Conservation (phyloP, 1,140 invertebrate species). For the Telenomus remus region DNA sequence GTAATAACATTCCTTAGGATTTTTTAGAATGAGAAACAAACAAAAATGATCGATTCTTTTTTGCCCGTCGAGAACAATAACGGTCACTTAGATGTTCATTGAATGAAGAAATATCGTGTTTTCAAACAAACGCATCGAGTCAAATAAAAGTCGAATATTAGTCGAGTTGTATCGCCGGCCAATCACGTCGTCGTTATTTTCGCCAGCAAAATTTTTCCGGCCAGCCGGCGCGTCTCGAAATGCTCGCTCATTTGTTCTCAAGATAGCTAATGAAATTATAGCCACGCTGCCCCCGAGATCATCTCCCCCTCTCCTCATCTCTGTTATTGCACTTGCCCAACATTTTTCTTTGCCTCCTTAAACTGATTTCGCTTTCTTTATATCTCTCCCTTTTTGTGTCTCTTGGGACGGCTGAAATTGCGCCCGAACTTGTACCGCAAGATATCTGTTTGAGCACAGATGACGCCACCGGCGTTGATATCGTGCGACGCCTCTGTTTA, state of each 20-base stretch:
- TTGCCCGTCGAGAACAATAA: conserved; percentile 31
- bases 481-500: conserved; percentile 45
- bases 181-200: conserved; percentile 62
- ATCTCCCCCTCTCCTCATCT: conserved; percentile 52
- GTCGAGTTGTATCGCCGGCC: conserved; percentile 40
- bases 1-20: too few relatives aligned
- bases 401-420: conserved; percentile 60
- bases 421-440: conserved; percentile 67
- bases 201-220: conserved; percentile 65
- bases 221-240: conserved; percentile 74
- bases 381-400: conserved; percentile 10
- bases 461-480: conserved; percentile 62
- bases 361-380: conserved; percentile 28
- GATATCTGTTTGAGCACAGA: conserved; percentile 70
- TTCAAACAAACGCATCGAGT: conserved; percentile 47
- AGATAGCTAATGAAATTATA: conserved; percentile 75
- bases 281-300: conserved; percentile 63
- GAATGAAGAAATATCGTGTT: conserved; percentile 55
- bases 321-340: conserved; percentile 50
- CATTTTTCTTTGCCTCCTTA: conserved; percentile 46
- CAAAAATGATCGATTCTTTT: too few relatives aligned
- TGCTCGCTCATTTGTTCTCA: conserved; percentile 74
- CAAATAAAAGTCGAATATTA: conserved; percentile 44
- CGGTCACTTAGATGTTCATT: conserved; percentile 43
- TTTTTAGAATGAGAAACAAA: too few relatives aligned